These are phyloP conservation scores for Hemiscyllium ocellatum DNA, from an alignment of 2,113 vertebrate species.

Conservation along the genomic window DNA sequence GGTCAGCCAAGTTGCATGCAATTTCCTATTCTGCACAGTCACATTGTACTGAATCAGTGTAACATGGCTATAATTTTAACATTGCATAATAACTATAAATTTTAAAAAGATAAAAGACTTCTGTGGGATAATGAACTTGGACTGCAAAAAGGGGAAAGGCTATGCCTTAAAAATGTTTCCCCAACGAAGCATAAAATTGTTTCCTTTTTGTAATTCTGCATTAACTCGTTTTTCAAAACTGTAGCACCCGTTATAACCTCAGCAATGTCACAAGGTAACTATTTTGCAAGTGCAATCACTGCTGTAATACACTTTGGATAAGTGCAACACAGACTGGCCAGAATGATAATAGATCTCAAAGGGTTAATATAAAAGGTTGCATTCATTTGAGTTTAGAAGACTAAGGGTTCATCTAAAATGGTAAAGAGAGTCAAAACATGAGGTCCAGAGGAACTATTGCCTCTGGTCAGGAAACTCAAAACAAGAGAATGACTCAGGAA, in stretches of 20 bases:
- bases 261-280: background rate
- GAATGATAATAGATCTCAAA: background rate
- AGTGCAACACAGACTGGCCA: background rate
- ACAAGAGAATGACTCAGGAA: background rate
- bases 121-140: background rate
- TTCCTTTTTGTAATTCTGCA: background rate
- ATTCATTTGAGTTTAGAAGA: background rate
- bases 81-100: background rate
- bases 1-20: background rate
- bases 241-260: background rate
- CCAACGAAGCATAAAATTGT: slow-evolving; percentile 19
- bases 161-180: background rate
- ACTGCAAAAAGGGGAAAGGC: background rate
- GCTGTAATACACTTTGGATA: background rate
- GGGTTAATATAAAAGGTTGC: background rate
- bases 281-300: background rate
- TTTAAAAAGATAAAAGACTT: background rate
- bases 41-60: background rate
- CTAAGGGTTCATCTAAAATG: background rate
- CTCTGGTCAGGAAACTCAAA: background rate
- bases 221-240: background rate
- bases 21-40: background rate
- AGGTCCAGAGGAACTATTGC: background rate
- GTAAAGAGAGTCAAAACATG: background rate
- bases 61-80: background rate